Evolutionary conservation across 1,140 invertebrate genomes (phyloP), one percentile per base, ranked within the genome.

Genomic region (Mesaphorura yosii): DNA sequence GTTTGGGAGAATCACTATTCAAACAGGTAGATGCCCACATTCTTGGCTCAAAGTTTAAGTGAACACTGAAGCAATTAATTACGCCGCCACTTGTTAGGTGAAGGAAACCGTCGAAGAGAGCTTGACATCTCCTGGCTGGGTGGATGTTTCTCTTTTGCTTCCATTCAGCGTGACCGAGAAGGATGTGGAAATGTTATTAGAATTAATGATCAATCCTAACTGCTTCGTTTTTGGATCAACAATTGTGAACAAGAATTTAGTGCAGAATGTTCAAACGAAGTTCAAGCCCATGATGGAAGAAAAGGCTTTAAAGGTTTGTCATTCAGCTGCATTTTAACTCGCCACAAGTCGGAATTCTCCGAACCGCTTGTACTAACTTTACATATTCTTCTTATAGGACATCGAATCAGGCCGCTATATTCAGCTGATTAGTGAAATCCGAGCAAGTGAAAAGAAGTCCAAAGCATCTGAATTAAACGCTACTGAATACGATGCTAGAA

Each of bases 161-260:
- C 90, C 89, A 20, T 84, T 85, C 12, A 77, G 88, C 40, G 80
- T 92, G 55, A 80, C 78, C 50, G 72, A 79, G 49, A 73, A 81
- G 54, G 89, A 93, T 71, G 79, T 82, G 29, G 75, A 79, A 61
- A 76, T 79, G 60, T 69, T 93, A 12, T 69, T 91, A 27, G 76
- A 80, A 55, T 70, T 74, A 46, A 72, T 83, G 14, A 67, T 83
- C 22, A 38, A 40, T 22, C 53, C 71, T n/a, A 48, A 60, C 41
- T 40, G 37, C 1, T 38, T 41, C 2, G 73, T 75, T 52, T 72
- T 69, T 66, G 70, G 72, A 45, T 75, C 74, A 3, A 68, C 76
- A 37, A 68, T 78, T 17, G 68, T 73, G 4, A 75, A 71, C 57
- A 67, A 78, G 48, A 66, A 69, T 49, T 86, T 83, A 60, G 69